Evolutionary conservation across 2,888 invertebrate genomes (phyloP), one percentile per base, ranked within the genome.

Genomic region (Lithosia quadra): DNA sequence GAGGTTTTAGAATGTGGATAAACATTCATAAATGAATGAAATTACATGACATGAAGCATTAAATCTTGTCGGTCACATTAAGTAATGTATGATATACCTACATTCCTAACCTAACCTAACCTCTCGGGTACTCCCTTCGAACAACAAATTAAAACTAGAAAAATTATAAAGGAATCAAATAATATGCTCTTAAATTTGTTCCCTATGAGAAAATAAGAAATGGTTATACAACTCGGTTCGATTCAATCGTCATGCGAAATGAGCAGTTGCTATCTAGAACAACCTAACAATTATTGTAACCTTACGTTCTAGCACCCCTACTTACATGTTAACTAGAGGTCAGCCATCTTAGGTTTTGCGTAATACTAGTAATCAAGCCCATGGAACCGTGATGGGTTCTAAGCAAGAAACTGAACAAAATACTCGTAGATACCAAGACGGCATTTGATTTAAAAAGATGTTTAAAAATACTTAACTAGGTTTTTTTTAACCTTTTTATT

Each of bases 291-390:
- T 68, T 68, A 63, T 59, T 36, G 15, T 63, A 63, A 57, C 67
- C 58, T 58, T 68, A 34, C 22, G 43, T 65, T 64, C 55, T 58
- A 43, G 53, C 59, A 59, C 24, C 21, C 64, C 64, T 64, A 63
- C n/a, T 36, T 59, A 63, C 28, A 22, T 21, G 68, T 55, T 57
- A 18, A 56, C n/a, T 28, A 63, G 63, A 63, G 63, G 64, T 68
- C 68, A 61, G 56, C 61, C 68, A 64, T 43, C 34, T 34, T 61
- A 39, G 43, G 66, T 33, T 63, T 15, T 39, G 49, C 28, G 60
- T 68, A 65, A 68, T 65, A 68, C 43, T 61, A 68, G 68, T 43
- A 53, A 65, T 68, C 60, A 64, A 13, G 22, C 15, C 33, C 62
- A 67, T 43, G 34, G 8, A 33, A 1, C 24, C 18, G 57, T 28